Percentiles rank a stretch among this genome's conserved stretches.
phyloP scores from a whole-genome alignment of 2,113 vertebrate species.

The Thamnaconus septentrionalis region DNA sequence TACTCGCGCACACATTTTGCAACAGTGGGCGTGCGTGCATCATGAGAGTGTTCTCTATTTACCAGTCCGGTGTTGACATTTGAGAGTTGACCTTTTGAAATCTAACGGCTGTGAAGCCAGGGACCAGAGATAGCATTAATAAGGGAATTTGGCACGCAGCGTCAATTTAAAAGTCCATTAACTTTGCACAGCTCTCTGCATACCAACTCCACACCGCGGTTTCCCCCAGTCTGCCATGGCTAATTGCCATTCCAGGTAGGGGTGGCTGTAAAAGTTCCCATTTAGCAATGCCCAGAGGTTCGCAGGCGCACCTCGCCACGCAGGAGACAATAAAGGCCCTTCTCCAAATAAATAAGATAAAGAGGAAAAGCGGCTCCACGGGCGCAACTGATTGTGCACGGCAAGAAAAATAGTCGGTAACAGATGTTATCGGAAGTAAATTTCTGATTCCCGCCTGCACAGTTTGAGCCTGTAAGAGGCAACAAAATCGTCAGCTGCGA shows the following conservation, averaged over 20 bases:
- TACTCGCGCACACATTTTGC: constrained; percentile 27
- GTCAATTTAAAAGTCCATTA: constrained; percentile 82
- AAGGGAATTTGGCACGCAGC: constrained; percentile 72
- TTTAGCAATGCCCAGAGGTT: constrained; percentile 65
- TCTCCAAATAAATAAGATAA: constrained; percentile 67
- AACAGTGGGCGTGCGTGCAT: constrained; percentile 25
- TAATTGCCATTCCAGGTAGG: constrained; percentile 77
- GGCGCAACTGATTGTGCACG: constrained; percentile 55
- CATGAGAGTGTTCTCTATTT: constrained; percentile 71
- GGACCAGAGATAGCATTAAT: constrained; percentile 72
- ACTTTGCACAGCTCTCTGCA: constrained; percentile 72
- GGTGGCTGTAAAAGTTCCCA: constrained; percentile 68
- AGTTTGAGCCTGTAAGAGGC: constrained; percentile 50
- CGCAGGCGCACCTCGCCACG: constrained; percentile 51
- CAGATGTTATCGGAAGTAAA: constrained; percentile 64
- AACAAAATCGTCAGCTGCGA: constrained; percentile 38
- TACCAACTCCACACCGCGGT: constrained; percentile 68
- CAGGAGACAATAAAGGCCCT: constrained; percentile 61
- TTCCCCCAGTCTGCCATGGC: constrained; percentile 61
- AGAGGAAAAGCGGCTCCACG: constrained; percentile 22
- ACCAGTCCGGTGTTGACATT: constrained; percentile 74
- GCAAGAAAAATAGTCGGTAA: constrained; percentile 52
- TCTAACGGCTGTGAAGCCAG: constrained; percentile 61
- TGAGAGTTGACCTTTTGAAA: constrained; percentile 77
- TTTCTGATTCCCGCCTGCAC: constrained; percentile 57